A percentile compares a stretch with the other conserved stretches of the same genome.
Conservation (phyloP, 2,888 invertebrate species). For the Chrysolina oricalcia region DNA sequence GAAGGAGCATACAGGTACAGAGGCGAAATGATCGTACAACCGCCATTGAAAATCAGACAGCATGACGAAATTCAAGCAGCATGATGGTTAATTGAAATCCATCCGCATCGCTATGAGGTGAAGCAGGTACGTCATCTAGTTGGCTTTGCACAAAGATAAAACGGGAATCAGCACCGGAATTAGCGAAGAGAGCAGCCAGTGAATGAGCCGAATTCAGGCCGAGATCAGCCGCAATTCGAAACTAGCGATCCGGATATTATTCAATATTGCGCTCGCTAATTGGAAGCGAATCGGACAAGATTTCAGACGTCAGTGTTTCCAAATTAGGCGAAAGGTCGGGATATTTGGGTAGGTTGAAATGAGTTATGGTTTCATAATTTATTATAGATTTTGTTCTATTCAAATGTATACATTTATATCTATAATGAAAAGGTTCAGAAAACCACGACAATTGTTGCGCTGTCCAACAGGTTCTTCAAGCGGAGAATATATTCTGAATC, state of each 20-base stretch:
- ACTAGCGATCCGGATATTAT: slow-evolving; percentile 63
- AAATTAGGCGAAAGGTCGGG: not conserved
- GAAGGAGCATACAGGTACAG: slow-evolving; percentile 4
- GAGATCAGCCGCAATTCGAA: slow-evolving; percentile 65
- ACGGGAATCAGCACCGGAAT: slow-evolving; percentile 69
- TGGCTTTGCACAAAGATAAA: slow-evolving; percentile 69
- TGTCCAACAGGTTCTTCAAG: too few species aligned
- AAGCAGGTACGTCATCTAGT: slow-evolving; percentile 64
- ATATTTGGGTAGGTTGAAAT: not conserved
- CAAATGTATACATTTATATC: too few species aligned
- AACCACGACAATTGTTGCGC: too few species aligned
- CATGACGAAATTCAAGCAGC: slow-evolving; percentile 66
- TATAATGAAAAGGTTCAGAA: too few species aligned
- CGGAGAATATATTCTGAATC: too few species aligned
- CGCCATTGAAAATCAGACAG: slow-evolving; percentile 52
- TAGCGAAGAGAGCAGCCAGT: slow-evolving; percentile 69
- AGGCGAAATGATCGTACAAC: slow-evolving; percentile 36
- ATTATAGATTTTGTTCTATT: too few species aligned
- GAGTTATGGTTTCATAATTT: too few species aligned
- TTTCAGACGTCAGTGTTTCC: slow-evolving; percentile 1
- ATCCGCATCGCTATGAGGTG: slow-evolving; percentile 65
- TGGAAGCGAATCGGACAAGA: slow-evolving; percentile 34
- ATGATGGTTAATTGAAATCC: slow-evolving; percentile 69
- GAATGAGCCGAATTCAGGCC: slow-evolving; percentile 56
- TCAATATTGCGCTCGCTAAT: slow-evolving; percentile 46